phyloP scores from a whole-genome alignment of 2,888 invertebrate genomes.

The Calliphora vomitoria region DNA sequence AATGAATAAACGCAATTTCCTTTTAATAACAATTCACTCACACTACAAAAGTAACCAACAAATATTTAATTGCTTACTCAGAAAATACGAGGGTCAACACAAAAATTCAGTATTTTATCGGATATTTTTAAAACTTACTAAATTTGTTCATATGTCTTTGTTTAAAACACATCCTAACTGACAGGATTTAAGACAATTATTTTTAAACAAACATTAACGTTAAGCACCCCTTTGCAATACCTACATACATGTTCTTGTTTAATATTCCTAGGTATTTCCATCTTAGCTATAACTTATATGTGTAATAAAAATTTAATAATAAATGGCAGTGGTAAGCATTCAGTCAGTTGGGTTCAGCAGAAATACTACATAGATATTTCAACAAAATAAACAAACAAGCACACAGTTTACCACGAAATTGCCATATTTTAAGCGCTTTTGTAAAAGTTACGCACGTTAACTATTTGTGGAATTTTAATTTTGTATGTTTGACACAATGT shows the following conservation, averaged over 20 bases:
- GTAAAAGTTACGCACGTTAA: constrained; percentile 71
- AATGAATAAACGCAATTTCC: constrained; percentile 50
- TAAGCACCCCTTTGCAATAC: background rate
- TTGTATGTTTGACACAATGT: constrained; percentile 74
- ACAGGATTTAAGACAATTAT: no score
- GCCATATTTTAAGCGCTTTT: constrained; percentile 65
- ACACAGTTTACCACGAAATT: constrained; percentile 48
- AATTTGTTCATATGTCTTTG: no score
- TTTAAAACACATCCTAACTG: no score
- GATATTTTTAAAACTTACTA: no score
- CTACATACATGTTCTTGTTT: background rate
- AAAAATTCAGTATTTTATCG: no score
- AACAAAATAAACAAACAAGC: constrained; percentile 44
- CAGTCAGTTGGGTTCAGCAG: constrained; percentile 17
- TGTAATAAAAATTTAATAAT: constrained; percentile 48
- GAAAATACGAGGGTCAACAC: background rate
- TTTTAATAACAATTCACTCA: constrained; percentile 16
- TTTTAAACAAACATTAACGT: no score
- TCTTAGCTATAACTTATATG: constrained; percentile 18
- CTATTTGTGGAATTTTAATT: constrained; percentile 77
- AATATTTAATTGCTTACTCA: background rate
- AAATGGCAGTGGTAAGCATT: constrained; percentile 9
- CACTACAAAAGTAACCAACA: background rate
- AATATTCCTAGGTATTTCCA: background rate
- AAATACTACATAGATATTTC: background rate